A percentile compares a stretch with the other conserved stretches of the same genome.
These are phyloP conservation scores for Copidosoma aretas DNA, from an alignment of 2,888 invertebrate species.

Conservation along the genomic window DNA sequence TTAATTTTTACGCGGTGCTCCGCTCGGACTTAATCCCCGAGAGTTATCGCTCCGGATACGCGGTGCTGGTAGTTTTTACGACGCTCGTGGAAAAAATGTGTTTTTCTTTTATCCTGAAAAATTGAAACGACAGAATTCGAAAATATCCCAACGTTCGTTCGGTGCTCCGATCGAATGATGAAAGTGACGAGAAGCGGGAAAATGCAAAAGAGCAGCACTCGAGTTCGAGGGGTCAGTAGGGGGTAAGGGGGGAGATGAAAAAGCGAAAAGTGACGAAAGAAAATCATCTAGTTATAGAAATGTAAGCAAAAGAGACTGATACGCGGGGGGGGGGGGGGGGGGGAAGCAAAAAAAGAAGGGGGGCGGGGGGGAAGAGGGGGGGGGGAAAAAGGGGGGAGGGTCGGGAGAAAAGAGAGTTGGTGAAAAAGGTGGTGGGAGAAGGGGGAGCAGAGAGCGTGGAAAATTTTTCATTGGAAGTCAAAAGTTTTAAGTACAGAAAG, in stretches of 20 bases:
- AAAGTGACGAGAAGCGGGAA: not conserved
- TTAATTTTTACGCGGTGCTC: not conserved
- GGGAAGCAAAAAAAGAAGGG: not conserved
- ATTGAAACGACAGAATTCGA: too few relatives aligned
- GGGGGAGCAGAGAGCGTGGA: conserved; percentile 38
- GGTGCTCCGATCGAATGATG: not conserved
- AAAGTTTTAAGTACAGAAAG: conserved; percentile 53
- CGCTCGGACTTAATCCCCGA: not conserved
- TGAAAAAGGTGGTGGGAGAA: conserved; percentile 36
- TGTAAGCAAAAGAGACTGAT: conserved; percentile 3
- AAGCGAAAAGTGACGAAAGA: not conserved
- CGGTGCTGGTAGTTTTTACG: not conserved
- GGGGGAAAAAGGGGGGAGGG: conserved; percentile 26
- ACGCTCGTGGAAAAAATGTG: not conserved
- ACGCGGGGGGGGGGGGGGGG: too few relatives aligned
- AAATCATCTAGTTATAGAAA: conserved; percentile 1
- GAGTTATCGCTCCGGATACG: not conserved
- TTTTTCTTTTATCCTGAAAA: too few relatives aligned
- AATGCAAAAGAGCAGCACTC: not conserved
- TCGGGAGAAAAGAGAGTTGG: conserved; percentile 38
- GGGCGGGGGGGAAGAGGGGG: conserved; percentile 1
- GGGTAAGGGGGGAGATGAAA: not conserved
- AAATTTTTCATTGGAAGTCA: conserved; percentile 51
- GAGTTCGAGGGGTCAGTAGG: not conserved
- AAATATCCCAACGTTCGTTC: too few relatives aligned